Base-by-base conservation (phyloP, 2,113 vertebrate genomes). In the Eudyptes chrysolophus region DNA sequence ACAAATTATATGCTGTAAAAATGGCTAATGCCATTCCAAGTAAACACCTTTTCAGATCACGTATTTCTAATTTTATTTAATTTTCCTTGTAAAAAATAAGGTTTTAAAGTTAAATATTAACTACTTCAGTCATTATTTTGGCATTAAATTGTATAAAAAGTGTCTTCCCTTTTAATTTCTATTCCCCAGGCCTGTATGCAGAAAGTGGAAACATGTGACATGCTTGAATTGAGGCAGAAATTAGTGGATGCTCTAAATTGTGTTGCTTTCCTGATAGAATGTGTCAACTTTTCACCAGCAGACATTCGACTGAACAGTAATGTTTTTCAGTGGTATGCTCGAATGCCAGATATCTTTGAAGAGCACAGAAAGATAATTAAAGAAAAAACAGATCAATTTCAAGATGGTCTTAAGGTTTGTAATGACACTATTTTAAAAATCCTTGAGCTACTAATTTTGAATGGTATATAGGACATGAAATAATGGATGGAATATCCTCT, bases 281-380 rank as follows among this genome's bases (percentile, higher is more conserved):
- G 97, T 65, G 77, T 97, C 54, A 98, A 29, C 68, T 97, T 99
- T 49, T 98, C 99, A 16, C 97, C 98, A 32, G 58, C 95, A 48
- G 98, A 99, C 89, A 98, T 99, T 68, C 95, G 95, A 55, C 97
- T 98, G 32, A 99, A 99, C 95, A 97, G 98, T 49, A 96, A 83
- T 75, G 98, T 99, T 71, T 98, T 99, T 88, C 99, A 99, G 40
- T 99, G 99, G 99, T 93, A 98, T 40, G 79, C 91, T 32, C 97
- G 98, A 38, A 99, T 99, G 98, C 98, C 98, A 40, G 98, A 87
- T n/a, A 97, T 99, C 94, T 99, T 99, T 88, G 98, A 98, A 12
- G 98, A 99, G 57, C 99, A 99, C 96, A 90, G 92, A 40, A 98
- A 98, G 74, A 99, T 99, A 24, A 44, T 98, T 42, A 77, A 94